phyloP scores from a whole-genome alignment of 2,113 vertebrate genomes.

The Theristicus caerulescens region DNA sequence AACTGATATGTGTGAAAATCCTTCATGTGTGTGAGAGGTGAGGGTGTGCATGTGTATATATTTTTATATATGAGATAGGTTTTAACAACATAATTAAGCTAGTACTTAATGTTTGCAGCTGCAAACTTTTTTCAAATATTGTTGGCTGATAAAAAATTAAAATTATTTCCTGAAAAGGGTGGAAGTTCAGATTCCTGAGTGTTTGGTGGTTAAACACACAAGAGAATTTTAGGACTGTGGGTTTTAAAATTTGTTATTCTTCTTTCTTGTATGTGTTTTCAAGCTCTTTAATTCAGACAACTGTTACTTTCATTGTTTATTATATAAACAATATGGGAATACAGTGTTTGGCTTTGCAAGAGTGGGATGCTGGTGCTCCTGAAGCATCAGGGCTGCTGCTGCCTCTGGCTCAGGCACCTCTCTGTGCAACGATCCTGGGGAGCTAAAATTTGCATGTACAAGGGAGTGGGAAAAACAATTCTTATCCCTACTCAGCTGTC shows the following conservation, averaged over 20 bases:
- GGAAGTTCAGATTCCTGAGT: neutral
- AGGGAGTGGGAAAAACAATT: neutral
- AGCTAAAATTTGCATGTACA: neutral
- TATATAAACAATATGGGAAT: neutral
- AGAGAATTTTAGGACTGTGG: neutral
- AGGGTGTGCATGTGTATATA: neutral
- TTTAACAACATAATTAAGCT: neutral
- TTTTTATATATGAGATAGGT: neutral
- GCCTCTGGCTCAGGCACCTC: neutral
- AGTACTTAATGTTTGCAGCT: neutral
- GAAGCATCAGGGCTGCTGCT: neutral
- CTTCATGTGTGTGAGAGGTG: neutral
- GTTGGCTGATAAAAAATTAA: neutral
- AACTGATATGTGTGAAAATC: neutral
- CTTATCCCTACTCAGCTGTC: neutral
- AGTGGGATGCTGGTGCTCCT: neutral
- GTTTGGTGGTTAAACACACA: neutral
- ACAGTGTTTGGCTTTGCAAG: neutral
- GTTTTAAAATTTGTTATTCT: neutral
- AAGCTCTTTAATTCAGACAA: neutral
- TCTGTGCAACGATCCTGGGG: rapidly evolving
- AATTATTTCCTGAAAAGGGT: neutral
- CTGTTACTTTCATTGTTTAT: neutral
- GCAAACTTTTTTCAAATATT: neutral
- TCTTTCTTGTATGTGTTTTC: neutral